Base-by-base conservation (phyloP, 2,113 vertebrate species). In the Ammodytes dubius region DNA sequence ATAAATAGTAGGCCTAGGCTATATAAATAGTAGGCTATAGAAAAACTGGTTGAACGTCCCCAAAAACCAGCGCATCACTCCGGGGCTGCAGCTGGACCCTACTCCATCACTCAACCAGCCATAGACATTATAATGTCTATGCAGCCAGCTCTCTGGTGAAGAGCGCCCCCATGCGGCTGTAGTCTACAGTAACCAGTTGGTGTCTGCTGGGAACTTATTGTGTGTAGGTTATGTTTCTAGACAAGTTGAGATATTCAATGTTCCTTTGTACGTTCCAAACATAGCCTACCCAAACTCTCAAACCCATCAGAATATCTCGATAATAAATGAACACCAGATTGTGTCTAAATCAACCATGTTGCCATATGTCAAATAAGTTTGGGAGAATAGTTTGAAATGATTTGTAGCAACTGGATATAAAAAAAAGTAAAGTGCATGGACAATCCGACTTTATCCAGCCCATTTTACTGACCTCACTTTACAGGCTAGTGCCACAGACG, bases 161-260 rank as follows among this genome's bases (percentile, higher is more conserved):
- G 5, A 64, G 73, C 81, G 5, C 83, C 87, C 14, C 69, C 77
- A 2, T 6, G 70, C 60, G 87, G 46, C 58, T 15, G 1, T 8
- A 40, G 3, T 37, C n/a, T 45, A 45, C 39, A 27, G n/a, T 42
- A 27, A 9, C 19, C 7, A 6, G 3, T 5, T 4, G 7, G 19
- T 37, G 35, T 15, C 53, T 4, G 6, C 7, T 2, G 7, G 42
- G 5, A 59, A 8, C 37, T 58, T 3, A 19, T 8, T 42, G 13
- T 45, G 40, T 54, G 50, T 27, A 27, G 7, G 0, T 53, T 12
- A 8, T 61, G 46, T 40, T 13, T 52, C 4, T 37, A 19, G 10
- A 43, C 42, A 63, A 46, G 9, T 19, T 10, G 46, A 61, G 15
- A 27, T 52, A 3, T 58, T 14, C 27, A 10, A 54, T 57, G 7